phyloP scores from a whole-genome alignment of 1,140 invertebrate genomes.

The Harlomillsia oculata region DNA sequence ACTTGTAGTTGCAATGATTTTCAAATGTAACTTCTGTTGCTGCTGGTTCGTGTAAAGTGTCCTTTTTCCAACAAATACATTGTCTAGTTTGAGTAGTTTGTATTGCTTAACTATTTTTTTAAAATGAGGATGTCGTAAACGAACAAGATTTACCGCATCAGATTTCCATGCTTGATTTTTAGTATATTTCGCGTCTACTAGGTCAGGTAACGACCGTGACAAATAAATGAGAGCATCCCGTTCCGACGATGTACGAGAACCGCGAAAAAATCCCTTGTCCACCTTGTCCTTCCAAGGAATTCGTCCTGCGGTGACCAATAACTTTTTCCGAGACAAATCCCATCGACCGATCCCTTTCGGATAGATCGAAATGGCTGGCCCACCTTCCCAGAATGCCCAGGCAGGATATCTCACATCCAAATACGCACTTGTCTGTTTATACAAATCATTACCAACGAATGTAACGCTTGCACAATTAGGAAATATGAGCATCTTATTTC shows the following conservation, averaged over 20 bases:
- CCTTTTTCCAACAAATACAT: constrained; percentile 47
- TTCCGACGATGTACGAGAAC: constrained; percentile 83
- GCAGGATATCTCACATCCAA: constrained; percentile 92
- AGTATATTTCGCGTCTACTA: constrained; percentile 88
- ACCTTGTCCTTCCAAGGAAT: constrained; percentile 71
- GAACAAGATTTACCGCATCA: constrained; percentile 54
- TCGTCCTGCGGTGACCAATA: constrained; percentile 54
- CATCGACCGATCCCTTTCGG: constrained; percentile 85
- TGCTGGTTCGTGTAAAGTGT: constrained; percentile 71
- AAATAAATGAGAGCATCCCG: constrained; percentile 80
- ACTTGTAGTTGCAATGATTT: constrained; percentile 87
- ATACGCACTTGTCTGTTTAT: constrained; percentile 58
- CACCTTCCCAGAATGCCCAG: constrained; percentile 74
- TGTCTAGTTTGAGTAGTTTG: not conserved
- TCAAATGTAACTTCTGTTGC: constrained; percentile 81
- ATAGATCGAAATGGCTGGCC: constrained; percentile 86
- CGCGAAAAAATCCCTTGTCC: constrained; percentile 74
- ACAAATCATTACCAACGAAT: not conserved
- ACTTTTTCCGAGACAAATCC: constrained; percentile 67
- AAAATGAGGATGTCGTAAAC: too few species aligned
- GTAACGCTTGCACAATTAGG: too few species aligned
- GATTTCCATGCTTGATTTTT: constrained; percentile 99
- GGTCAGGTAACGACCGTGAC: constrained; percentile 61
- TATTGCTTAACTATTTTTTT: not conserved
- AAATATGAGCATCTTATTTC: too few species aligned